These are phyloP conservation scores for Piezodorus guildinii DNA, from an alignment of 1,140 invertebrate species.

Conservation along the genomic window DNA sequence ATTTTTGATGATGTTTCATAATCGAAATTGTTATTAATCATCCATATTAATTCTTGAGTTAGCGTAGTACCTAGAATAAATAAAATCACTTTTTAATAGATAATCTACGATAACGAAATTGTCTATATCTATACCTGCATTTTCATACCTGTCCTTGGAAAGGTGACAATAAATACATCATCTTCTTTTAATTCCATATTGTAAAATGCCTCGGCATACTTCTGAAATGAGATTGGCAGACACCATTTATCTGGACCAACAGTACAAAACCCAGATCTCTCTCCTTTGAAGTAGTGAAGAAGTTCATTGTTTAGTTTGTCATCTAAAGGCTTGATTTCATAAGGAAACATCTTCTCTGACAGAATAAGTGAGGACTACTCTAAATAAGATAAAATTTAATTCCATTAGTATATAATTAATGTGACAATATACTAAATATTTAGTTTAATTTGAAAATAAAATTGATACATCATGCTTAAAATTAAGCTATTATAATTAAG, in stretches of 20 bases:
- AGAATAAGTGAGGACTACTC: background rate
- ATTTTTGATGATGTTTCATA: conserved; percentile 44
- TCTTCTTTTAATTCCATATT: conserved; percentile 40
- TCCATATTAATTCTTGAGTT: conserved; percentile 65
- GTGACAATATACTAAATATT: too few relatives aligned
- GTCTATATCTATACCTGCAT: background rate
- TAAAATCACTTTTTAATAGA: background rate
- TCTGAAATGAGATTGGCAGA: conserved; percentile 48
- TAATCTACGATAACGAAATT: background rate
- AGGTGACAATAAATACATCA: conserved; percentile 62
- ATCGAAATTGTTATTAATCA: conserved; percentile 56
- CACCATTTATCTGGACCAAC: conserved; percentile 63
- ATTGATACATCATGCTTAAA: too few relatives aligned
- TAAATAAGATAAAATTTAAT: background rate
- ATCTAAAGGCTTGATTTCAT: conserved; percentile 17
- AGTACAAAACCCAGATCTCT: conserved; percentile 54
- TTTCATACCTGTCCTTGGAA: conserved; percentile 57
- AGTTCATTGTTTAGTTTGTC: conserved; percentile 13
- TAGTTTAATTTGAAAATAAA: too few relatives aligned
- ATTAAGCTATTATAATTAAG: too few relatives aligned
- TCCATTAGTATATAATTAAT: too few relatives aligned
- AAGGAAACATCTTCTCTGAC: conserved; percentile 18
- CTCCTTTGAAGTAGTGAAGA: conserved; percentile 36
- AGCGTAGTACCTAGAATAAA: conserved; percentile 55
- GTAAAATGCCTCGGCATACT: conserved; percentile 52